phyloP scores from a whole-genome alignment of 1,140 invertebrate species.

The Eumaeus atala region DNA sequence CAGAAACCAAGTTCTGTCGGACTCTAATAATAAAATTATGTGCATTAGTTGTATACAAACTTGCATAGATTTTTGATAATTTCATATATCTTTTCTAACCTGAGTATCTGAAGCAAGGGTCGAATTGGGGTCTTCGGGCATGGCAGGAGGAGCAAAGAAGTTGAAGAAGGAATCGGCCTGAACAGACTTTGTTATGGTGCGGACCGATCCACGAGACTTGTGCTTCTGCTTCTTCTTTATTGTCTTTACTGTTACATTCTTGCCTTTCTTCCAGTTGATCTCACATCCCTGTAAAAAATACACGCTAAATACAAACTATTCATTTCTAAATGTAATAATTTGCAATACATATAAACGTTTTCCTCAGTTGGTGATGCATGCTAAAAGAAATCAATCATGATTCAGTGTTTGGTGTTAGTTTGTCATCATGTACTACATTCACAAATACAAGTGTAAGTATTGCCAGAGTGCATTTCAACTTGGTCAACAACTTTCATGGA shows the following conservation, averaged over 20 bases:
- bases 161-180: conserved; percentile 98
- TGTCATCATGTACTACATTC: conserved; percentile 46
- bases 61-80: neutral
- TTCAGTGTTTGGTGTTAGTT: conserved; percentile 48
- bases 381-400: conserved; percentile 55
- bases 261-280: conserved; percentile 97
- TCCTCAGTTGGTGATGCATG: conserved; percentile 68
- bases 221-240: conserved; percentile 99
- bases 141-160: conserved; percentile 93
- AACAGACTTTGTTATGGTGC: conserved; percentile 95
- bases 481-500: too few species aligned
- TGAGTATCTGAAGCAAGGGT: conserved; percentile 60
- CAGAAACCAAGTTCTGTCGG: too few species aligned
- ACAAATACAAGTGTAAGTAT: too few species aligned
- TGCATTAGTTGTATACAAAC: neutral
- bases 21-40: too few species aligned
- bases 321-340: neutral
- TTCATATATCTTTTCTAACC: conserved; percentile 29
- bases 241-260: conserved; percentile 97
- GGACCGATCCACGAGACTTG: conserved; percentile 92
- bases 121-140: conserved; percentile 64
- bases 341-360: neutral
- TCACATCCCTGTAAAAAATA: conserved; percentile 79
- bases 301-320: neutral
- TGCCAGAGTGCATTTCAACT: too few species aligned